Percentiles rank a stretch among this genome's conserved stretches.
Conservation (phyloP, 2,113 vertebrate genomes). For the Clarias batrachus region DNA sequence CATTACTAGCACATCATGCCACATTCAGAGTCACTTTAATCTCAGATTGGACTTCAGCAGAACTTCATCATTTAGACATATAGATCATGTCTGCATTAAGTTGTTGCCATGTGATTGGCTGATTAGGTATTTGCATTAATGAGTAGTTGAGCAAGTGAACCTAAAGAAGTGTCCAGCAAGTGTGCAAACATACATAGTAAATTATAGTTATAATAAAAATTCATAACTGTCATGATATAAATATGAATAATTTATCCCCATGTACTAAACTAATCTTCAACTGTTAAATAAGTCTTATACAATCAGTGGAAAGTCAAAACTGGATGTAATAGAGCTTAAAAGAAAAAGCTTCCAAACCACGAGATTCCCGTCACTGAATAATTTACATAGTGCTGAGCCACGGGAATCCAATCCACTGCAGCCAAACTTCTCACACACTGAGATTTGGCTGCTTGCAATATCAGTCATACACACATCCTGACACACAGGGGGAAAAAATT, state of each 20-base stretch:
- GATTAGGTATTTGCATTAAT: too few species aligned
- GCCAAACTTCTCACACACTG: constrained; percentile 45
- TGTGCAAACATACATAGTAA: background rate
- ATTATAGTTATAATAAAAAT: background rate
- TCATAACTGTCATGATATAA: background rate
- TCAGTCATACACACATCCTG: constrained; percentile 28
- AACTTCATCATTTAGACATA: too few species aligned
- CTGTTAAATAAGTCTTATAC: background rate
- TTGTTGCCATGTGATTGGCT: too few species aligned
- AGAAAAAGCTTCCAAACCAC: constrained; percentile 42
- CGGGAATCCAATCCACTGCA: constrained; percentile 54
- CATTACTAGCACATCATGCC: too few species aligned
- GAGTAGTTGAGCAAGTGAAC: too few species aligned
- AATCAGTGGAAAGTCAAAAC: background rate
- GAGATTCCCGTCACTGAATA: constrained; percentile 52
- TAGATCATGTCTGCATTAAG: too few species aligned
- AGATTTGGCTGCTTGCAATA: constrained; percentile 33
- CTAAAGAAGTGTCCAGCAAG: too few species aligned
- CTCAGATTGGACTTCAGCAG: too few species aligned
- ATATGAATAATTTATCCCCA: background rate
- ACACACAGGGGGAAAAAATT: constrained; percentile 24
- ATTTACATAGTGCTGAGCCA: constrained; percentile 56
- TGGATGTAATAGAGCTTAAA: constrained; percentile 34
- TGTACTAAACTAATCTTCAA: constrained; percentile 4
- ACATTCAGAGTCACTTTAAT: too few species aligned